phyloP scores from a whole-genome alignment of 2,797 vertebrate genomes.

The Spinus pinus region DNA sequence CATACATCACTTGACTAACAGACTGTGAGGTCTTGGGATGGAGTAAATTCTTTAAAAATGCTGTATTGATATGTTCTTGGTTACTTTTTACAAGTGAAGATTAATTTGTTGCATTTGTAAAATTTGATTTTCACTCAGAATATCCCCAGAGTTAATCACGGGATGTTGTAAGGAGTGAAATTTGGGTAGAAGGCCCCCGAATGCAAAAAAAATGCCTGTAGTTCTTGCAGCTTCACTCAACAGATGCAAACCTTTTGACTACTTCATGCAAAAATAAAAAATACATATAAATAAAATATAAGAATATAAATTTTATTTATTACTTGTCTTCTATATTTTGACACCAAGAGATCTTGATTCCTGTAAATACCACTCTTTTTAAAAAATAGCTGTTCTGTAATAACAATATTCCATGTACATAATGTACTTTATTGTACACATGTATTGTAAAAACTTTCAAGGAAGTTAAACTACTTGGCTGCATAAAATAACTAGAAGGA shows the following conservation, averaged over 20 bases:
- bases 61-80: not conserved
- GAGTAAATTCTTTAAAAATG: not conserved
- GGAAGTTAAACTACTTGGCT: not conserved
- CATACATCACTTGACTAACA: not conserved
- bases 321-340: not conserved
- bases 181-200: not conserved
- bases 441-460: not conserved
- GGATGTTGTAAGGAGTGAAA: not conserved
- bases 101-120: not conserved
- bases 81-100: not conserved
- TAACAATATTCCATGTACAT: not conserved
- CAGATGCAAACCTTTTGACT: not conserved
- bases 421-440: not conserved
- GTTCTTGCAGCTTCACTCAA: not conserved
- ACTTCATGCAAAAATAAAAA: not conserved
- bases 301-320: not conserved
- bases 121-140: not conserved
- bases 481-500: not conserved
- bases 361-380: not conserved
- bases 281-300: not conserved
- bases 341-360: not conserved
- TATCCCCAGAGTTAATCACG: not conserved
- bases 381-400: not conserved
- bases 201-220: not conserved
- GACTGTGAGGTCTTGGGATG: not conserved